Percentiles rank a stretch among this genome's conserved stretches.
Evolutionary conservation across 1,140 invertebrate genomes (phyloP).

Genomic region (Ruditapes philippinarum): DNA sequence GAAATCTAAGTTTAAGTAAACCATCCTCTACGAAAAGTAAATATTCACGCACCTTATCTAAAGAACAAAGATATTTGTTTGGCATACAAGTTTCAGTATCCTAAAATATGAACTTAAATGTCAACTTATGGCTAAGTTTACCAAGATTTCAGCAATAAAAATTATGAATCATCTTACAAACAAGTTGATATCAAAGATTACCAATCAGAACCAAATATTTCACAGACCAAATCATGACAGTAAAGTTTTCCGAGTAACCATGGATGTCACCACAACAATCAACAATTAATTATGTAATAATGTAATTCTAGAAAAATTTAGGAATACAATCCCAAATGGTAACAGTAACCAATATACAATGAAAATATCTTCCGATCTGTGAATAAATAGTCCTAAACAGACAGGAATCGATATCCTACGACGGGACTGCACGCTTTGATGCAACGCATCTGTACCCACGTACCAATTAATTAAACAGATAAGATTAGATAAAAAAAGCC

Average conservation of each 20-base stretch:
- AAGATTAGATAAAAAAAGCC: not conserved
- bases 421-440: not conserved
- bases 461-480: constrained; percentile 25
- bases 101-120: too few species aligned
- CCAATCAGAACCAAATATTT: not conserved
- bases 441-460: not conserved
- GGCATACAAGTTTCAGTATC: too few species aligned
- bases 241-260: not conserved
- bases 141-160: too few species aligned
- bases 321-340: not conserved
- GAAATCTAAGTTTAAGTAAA: too few species aligned
- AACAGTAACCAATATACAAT: not conserved
- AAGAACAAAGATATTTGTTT: too few species aligned
- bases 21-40: too few species aligned
- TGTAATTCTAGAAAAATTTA: not conserved
- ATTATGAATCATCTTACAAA: too few species aligned
- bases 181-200: too few species aligned
- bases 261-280: constrained; percentile 5
- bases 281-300: not conserved
- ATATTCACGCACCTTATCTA: too few species aligned
- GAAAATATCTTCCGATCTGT: not conserved
- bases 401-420: not conserved
- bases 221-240: not conserved
- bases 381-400: not conserved
- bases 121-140: too few species aligned